These are phyloP conservation scores for Helicoverpa assulta DNA, from an alignment of 2,888 invertebrate species.

Conservation along the genomic window DNA sequence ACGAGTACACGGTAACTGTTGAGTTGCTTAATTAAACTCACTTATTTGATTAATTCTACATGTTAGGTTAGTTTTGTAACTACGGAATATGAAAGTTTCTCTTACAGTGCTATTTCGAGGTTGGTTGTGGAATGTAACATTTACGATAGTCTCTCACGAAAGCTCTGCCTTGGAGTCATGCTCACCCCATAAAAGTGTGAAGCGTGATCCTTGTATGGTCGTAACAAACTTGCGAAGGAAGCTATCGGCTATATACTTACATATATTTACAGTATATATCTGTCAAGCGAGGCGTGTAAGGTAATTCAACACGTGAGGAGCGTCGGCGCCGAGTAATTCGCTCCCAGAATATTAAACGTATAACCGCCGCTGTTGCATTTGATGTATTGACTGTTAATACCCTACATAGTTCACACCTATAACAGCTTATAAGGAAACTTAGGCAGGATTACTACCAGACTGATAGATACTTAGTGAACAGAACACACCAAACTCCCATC, in stretches of 20 bases:
- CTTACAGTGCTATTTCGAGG: not conserved
- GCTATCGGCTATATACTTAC: slow-evolving; percentile 48
- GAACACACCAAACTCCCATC: slow-evolving; percentile 38
- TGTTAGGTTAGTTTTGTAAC: not conserved
- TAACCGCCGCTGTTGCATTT: slow-evolving; percentile 57
- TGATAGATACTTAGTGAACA: slow-evolving; percentile 21
- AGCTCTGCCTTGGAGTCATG: slow-evolving; percentile 31
- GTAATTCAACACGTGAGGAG: slow-evolving; percentile 67
- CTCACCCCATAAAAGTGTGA: slow-evolving; percentile 41
- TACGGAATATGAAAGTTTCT: not conserved
- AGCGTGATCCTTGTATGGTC: slow-evolving; percentile 49
- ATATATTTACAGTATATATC: slow-evolving; percentile 62
- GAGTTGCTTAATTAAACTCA: slow-evolving; percentile 21
- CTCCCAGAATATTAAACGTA: slow-evolving; percentile 62
- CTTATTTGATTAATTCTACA: not conserved
- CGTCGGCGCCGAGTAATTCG: slow-evolving; percentile 62
- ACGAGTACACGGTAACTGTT: slow-evolving; percentile 11
- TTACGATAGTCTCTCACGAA: slow-evolving; percentile 34
- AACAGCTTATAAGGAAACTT: slow-evolving; percentile 19
- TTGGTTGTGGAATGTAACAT: not conserved
- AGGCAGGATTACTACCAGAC: slow-evolving; percentile 17
- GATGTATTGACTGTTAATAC: slow-evolving; percentile 50
- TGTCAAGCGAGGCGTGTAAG: slow-evolving; percentile 60
- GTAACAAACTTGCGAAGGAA: slow-evolving; percentile 57
- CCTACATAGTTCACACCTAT: slow-evolving; percentile 35